Conservation (phyloP, 2,888 invertebrate genomes). For the Troilus luridus region DNA sequence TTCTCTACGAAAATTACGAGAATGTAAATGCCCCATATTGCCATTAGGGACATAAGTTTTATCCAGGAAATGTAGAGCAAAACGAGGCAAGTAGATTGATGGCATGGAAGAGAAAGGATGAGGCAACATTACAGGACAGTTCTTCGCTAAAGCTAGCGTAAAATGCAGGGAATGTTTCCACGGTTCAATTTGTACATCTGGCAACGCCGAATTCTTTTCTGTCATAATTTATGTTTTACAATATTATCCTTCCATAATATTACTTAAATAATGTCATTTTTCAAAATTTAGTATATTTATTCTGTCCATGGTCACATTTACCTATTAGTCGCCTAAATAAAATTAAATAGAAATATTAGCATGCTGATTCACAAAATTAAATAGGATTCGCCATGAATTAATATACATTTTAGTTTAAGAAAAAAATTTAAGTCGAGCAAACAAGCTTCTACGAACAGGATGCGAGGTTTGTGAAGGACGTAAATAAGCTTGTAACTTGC, state of each 20-base stretch:
- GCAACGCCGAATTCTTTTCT: background rate
- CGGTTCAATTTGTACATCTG: background rate
- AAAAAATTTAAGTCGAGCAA: no score
- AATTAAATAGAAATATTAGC: no score
- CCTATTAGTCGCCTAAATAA: no score
- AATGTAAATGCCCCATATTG: background rate
- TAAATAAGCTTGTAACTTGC: no score
- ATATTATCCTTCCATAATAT: background rate
- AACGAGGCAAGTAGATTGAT: background rate
- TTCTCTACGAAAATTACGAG: background rate
- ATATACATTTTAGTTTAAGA: no score
- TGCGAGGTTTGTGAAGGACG: no score
- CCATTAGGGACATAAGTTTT: background rate
- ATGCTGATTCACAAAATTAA: no score
- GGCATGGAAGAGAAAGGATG: conserved; percentile 2
- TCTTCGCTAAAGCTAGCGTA: background rate
- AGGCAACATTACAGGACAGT: conserved; percentile 1
- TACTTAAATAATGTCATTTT: background rate
- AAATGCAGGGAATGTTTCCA: background rate
- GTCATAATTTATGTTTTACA: background rate
- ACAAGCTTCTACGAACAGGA: no score
- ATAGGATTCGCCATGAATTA: no score
- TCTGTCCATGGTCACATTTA: no score
- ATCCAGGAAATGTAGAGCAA: background rate
- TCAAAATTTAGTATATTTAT: no score